Conservation (phyloP, 2,797 vertebrate genomes). For the Trichosurus vulpecula region DNA sequence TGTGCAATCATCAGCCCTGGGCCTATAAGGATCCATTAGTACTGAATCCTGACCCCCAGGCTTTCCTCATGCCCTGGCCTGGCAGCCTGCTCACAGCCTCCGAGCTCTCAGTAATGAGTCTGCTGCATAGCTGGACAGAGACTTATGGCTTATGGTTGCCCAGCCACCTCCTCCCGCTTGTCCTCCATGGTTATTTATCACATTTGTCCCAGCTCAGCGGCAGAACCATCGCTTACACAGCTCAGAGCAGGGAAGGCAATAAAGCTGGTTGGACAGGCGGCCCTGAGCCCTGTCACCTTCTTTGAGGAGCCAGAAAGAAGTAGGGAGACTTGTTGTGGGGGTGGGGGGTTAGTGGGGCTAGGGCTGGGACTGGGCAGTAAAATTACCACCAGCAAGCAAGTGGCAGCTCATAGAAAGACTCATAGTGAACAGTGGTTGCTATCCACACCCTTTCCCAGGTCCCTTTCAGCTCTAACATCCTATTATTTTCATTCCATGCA, state of each 20-base stretch:
- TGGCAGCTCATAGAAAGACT: not conserved
- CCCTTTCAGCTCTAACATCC: not conserved
- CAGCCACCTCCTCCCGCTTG: constrained; percentile 78
- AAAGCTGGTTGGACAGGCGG: constrained; percentile 66
- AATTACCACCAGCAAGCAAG: not conserved
- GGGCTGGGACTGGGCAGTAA: not conserved
- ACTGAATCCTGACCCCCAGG: not conserved
- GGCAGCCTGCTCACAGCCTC: constrained; percentile 49
- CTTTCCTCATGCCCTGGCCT: constrained; percentile 3
- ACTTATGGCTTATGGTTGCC: constrained; percentile 82
- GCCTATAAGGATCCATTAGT: constrained; percentile 1
- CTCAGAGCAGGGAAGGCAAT: constrained; percentile 76
- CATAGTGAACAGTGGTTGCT: not conserved
- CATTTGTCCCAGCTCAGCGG: constrained; percentile 82
- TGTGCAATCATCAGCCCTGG: fast-evolving
- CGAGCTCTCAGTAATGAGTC: constrained; percentile 74
- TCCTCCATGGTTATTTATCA: constrained; percentile 83
- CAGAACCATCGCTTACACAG: constrained; percentile 79
- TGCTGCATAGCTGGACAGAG: constrained; percentile 80
- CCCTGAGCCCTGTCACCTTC: constrained; percentile 33
- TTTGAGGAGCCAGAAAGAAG: not conserved
- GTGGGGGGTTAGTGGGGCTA: not conserved
- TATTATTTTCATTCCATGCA: not conserved
- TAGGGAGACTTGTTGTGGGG: not conserved
- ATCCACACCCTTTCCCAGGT: not conserved